Base-by-base conservation (phyloP, 1,140 invertebrate species). In the Heterodera schachtii region DNA sequence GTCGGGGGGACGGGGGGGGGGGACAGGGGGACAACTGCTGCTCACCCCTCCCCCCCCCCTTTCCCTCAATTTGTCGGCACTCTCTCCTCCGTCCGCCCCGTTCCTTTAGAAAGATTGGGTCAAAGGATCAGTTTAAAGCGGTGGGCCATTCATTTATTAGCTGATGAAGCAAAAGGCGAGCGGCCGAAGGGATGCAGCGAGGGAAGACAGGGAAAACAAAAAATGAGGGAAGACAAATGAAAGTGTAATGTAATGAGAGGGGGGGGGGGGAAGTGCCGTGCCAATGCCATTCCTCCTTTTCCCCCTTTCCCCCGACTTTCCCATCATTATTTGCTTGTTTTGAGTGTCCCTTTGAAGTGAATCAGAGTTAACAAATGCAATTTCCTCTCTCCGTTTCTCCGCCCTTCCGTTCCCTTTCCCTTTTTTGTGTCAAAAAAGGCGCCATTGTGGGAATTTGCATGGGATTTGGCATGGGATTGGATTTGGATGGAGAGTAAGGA, bases 361-460 rank as follows among this genome's bases (percentile, higher is more conserved):
- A 60, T 60, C 57, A 60, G 19, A 60, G 57, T 31, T 31, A 31
- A 31, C 69, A 71, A 71, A 71, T 71, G 69, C 69, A 71, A 71
- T 71, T 71, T 71, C 69, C 69, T n/a, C 69, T 3, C 44, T 5
- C 44, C 16, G 1, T 6, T 19, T 19, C 5, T 71, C 21, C 21
- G 3, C 69, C 69, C 31, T 31, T 31, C 69, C 44, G 7, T 71
- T 71, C 69, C 44, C 44, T 46, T 46, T 71, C 69, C 44, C 44
- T 46, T 46, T 71, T 71, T 46, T 31, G 69, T 46, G 69, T 41
- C 69, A 71, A 71, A 71, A 71, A 71, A 71, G 69, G 69, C 69
- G 69, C 69, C 69, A 71, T 71, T 71, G 69, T 71, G 69, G 69
- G 69, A 71, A 71, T 71, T 71, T 71, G 69, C 69, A 71, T 71